Conservation (phyloP, 2,113 vertebrate species). For the Rhinichthys klamathensis region DNA sequence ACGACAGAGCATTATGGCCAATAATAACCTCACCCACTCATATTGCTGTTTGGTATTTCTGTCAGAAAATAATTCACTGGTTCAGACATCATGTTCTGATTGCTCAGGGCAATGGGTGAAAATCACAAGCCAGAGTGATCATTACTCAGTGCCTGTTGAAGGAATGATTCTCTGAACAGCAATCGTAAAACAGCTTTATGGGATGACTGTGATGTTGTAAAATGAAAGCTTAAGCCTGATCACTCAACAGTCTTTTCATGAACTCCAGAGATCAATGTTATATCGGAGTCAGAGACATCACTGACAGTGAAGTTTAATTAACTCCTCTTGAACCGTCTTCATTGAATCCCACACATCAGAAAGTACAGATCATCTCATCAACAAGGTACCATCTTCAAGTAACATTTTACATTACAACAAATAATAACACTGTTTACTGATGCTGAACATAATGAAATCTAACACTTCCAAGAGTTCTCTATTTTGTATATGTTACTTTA, state of each 20-base stretch:
- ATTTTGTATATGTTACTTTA: background rate
- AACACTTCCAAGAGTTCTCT: too few relatives aligned
- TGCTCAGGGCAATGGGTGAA: background rate
- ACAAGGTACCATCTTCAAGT: background rate
- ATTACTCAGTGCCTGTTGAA: background rate
- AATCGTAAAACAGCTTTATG: slow-evolving; percentile 24
- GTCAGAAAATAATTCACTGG: background rate
- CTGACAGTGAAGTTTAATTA: background rate
- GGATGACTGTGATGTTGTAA: background rate
- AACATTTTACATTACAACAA: background rate
- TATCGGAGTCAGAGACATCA: background rate
- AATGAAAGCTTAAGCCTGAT: slow-evolving; percentile 3
- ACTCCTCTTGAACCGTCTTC: background rate
- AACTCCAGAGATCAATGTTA: slow-evolving; percentile 4
- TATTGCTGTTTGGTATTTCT: background rate
- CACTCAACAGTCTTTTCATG: background rate
- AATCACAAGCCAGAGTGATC: background rate
- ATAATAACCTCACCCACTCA: background rate
- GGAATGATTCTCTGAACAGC: background rate
- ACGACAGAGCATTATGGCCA: background rate
- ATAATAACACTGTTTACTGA: background rate
- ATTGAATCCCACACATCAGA: slow-evolving; percentile 3
- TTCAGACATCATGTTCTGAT: background rate
- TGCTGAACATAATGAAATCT: background rate
- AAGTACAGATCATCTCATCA: background rate